phyloP scores from a whole-genome alignment of 2,113 vertebrate genomes.

The Alaudala cheleensis region DNA sequence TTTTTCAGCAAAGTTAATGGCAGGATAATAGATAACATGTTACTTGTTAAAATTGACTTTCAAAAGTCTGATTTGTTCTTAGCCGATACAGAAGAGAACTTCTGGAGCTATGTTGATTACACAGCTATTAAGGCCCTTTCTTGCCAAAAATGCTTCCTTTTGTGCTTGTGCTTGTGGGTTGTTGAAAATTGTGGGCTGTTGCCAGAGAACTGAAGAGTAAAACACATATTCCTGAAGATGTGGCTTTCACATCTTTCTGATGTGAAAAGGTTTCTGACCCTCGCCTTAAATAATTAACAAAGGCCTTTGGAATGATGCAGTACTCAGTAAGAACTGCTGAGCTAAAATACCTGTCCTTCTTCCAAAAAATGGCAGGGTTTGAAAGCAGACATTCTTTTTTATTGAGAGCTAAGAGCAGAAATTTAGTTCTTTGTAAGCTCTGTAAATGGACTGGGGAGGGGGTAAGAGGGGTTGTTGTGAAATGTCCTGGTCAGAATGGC shows the following conservation, averaged over 20 bases:
- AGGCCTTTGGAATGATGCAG: neutral
- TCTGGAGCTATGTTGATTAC: slow-evolving; percentile 42
- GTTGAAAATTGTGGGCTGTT: slow-evolving; percentile 52
- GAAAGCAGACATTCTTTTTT: neutral
- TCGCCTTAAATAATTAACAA: slow-evolving; percentile 53
- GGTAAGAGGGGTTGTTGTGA: neutral
- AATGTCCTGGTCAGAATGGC: neutral
- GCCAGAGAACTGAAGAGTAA: slow-evolving; percentile 53
- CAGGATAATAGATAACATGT: neutral
- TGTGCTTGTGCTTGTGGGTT: slow-evolving; percentile 10
- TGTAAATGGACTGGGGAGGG: neutral
- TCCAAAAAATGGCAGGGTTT: neutral
- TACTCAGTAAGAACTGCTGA: neutral
- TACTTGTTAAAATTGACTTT: slow-evolving; percentile 11
- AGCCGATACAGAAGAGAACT: neutral
- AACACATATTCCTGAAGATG: slow-evolving; percentile 37
- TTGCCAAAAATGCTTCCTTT: neutral
- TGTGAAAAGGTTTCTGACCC: slow-evolving; percentile 44
- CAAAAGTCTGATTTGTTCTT: slow-evolving; percentile 41
- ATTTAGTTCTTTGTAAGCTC: neutral
- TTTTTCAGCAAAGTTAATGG: neutral
- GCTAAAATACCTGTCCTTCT: neutral
- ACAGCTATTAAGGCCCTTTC: slow-evolving; percentile 27
- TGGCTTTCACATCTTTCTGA: slow-evolving; percentile 42
- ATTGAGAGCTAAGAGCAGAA: neutral